phyloP scores from a whole-genome alignment of 2,888 invertebrate genomes.

The Hemithea aestivaria region DNA sequence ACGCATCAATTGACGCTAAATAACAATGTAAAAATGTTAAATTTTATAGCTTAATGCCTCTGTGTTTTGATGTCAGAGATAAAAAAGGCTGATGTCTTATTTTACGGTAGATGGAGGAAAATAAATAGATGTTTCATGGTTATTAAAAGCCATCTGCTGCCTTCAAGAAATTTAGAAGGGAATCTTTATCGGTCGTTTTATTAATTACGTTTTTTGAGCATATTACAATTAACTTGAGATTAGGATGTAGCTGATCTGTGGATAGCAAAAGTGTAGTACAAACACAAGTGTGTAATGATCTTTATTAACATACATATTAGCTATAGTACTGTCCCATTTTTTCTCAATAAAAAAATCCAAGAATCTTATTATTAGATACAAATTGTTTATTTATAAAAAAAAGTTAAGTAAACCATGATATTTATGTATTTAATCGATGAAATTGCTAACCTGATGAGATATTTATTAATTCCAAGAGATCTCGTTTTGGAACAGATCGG shows the following conservation, averaged over 20 bases:
- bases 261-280: no score
- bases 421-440: conserved; percentile 2
- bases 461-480: conserved; percentile 1
- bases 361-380: no score
- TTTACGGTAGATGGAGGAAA: conserved; percentile 26
- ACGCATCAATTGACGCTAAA: conserved; percentile 39
- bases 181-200: conserved; percentile 4
- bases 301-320: no score
- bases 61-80: conserved; percentile 28
- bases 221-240: neutral
- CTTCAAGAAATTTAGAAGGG: conserved; percentile 8
- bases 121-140: conserved; percentile 26
- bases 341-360: no score
- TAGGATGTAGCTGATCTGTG: no score
- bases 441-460: neutral
- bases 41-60: conserved; percentile 30
- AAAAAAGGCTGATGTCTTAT: conserved; percentile 27
- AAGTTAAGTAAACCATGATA: neutral
- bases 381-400: no score
- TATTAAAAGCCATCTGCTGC: conserved; percentile 23
- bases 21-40: conserved; percentile 40
- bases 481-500: conserved; percentile 7
- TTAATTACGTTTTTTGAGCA: conserved; percentile 1
- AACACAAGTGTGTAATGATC: no score
- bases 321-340: no score